A percentile compares a stretch with the other conserved stretches of the same genome.
phyloP scores from a whole-genome alignment of 2,113 vertebrate genomes.

The Procavia capensis region DNA sequence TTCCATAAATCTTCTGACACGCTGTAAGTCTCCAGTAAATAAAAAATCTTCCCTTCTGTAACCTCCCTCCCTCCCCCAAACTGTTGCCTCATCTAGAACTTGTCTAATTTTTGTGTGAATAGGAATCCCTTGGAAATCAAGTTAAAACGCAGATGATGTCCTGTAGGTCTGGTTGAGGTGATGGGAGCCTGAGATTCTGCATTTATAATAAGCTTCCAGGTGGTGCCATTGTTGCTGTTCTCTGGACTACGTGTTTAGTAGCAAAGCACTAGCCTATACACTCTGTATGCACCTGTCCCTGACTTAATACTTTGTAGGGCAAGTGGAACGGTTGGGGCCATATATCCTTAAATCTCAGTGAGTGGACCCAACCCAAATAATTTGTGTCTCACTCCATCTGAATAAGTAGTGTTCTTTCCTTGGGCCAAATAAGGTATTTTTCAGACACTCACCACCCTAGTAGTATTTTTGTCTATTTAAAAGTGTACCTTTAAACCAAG shows the following conservation, averaged over 20 bases:
- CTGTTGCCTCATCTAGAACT: not conserved
- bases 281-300: not conserved
- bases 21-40: not conserved
- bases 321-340: not conserved
- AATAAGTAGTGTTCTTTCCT: not conserved
- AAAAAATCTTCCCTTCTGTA: not conserved
- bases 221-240: not conserved
- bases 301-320: not conserved
- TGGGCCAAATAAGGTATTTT: not conserved
- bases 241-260: not conserved
- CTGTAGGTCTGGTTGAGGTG: not conserved
- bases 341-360: not conserved
- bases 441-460: not conserved
- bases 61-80: not conserved
- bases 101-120: not conserved
- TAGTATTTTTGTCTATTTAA: not conserved
- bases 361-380: not conserved
- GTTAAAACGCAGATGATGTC: not conserved
- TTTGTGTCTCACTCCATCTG: not conserved
- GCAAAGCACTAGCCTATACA: not conserved
- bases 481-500: not conserved
- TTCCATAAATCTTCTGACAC: not conserved
- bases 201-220: not conserved
- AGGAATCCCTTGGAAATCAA: not conserved
- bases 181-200: not conserved